Base-by-base conservation (phyloP, 2,113 vertebrate genomes). In the Phaethon lepturus region DNA sequence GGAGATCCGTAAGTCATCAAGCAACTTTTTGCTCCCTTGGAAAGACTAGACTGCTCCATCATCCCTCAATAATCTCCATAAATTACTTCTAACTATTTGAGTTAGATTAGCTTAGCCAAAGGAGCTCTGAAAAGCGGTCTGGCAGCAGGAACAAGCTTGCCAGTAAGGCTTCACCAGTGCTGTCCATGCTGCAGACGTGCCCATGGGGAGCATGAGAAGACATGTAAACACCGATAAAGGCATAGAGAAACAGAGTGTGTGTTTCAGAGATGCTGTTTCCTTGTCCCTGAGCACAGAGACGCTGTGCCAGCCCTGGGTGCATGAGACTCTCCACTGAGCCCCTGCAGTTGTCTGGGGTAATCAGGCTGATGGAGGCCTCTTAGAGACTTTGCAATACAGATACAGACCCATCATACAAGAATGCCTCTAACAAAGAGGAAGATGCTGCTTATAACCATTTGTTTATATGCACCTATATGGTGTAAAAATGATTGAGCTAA, bases 181-280 rank as follows among this genome's bases (percentile, higher is more conserved):
- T 45, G 29, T 25, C 42, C 17, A 6, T 26, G 24, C 29, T 62
- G 42, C 69, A 72, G 33, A 52, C 2, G 3, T 15, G 49, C 45
- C 60, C 42, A 8, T 0, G 1, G 60, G 38, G 40, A 77, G 9
- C 24, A 45, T 0, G 0, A 40, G 59, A 40, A 67, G 38, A 60
- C 0, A 1, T 7, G 52, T n/a, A 52, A 63, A 33, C 76, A 49
- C 24, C 11, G 6, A 0, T 45, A 44, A 56, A 72, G 42, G 47
- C 33, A 12, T 6, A 29, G 47, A 47, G 38, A 31, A 83, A 60
- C 47, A 75, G 23, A 3, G 9, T 5, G 1, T 14, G 20, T 56
- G 23, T 78, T 73, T 80, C 50, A 79, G 58, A 90, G 53, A 11
- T 16, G 52, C 11, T 66, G 3, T 23, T 35, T 67, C 68, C 74